A percentile compares a stretch with the other conserved stretches of the same genome.
Evolutionary conservation across 2,797 vertebrate genomes (phyloP).

Genomic region (Gymnoscopelus microlampas): DNA sequence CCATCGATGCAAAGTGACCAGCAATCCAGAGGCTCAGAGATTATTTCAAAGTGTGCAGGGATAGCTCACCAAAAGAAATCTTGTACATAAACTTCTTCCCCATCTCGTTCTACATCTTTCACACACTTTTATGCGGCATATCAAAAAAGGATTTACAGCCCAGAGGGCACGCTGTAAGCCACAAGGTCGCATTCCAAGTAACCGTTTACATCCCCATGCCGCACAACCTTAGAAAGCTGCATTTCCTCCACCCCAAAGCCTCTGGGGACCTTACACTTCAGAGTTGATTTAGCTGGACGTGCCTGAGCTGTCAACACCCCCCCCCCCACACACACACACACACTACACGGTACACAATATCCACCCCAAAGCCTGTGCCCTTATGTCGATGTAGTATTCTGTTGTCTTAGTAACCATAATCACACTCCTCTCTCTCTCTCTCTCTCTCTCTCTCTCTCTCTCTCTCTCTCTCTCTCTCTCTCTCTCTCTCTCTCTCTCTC

Average conservation of each 20-base stretch:
- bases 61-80: slow-evolving; percentile 41
- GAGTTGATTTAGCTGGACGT: slow-evolving; percentile 69
- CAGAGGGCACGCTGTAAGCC: slow-evolving; percentile 48
- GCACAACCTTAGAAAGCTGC: slow-evolving; percentile 60
- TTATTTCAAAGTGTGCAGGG: slow-evolving; percentile 19
- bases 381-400: slow-evolving; percentile 48
- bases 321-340: slow-evolving; percentile 33
- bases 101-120: slow-evolving; percentile 65
- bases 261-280: slow-evolving; percentile 66
- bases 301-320: slow-evolving; percentile 50
- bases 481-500: background rate
- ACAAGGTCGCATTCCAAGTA: slow-evolving; percentile 48
- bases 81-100: slow-evolving; percentile 54
- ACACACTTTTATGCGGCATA: slow-evolving; percentile 56
- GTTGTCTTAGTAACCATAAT: slow-evolving; percentile 74
- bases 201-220: slow-evolving; percentile 60
- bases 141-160: slow-evolving; percentile 64
- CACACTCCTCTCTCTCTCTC: slow-evolving; percentile 29
- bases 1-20: slow-evolving; percentile 36
- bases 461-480: background rate
- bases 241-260: slow-evolving; percentile 59
- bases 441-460: background rate
- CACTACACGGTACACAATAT: too few species aligned
- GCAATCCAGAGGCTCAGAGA: slow-evolving; percentile 12
- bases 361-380: slow-evolving; percentile 14